Percentiles rank a stretch among this genome's conserved stretches.
Evolutionary conservation across 2,797 vertebrate species (phyloP).

Genomic region (Crocodylus rhombifer): DNA sequence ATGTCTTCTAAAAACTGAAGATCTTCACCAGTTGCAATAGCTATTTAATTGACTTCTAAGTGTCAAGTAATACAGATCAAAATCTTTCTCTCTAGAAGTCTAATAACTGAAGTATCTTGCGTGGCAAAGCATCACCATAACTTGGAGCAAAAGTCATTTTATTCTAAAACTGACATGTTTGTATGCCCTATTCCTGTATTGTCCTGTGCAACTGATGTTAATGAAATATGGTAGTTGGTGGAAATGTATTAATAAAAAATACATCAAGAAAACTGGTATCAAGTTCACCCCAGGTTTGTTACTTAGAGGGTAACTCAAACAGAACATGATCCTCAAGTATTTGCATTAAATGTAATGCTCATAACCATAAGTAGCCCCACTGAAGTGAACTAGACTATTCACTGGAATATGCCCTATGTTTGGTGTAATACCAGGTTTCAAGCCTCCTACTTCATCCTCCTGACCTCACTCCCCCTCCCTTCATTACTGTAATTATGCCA

Average conservation of each 20-base stretch:
- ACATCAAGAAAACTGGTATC: fast-evolving
- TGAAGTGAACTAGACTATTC: not conserved
- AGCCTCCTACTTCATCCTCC: not conserved
- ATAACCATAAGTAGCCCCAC: not conserved
- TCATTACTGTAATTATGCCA: not conserved
- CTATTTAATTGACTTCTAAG: fast-evolving
- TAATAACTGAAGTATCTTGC: not conserved
- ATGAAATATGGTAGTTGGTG: not conserved
- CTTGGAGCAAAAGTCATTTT: not conserved
- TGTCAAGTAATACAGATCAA: not conserved
- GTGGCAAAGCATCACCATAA: not conserved
- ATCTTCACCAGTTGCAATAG: not conserved
- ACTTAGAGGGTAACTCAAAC: conserved; percentile 7
- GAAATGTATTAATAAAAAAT: not conserved
- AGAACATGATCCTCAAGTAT: not conserved
- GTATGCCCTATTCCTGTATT: not conserved
- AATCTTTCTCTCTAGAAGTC: not conserved
- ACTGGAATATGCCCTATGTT: not conserved
- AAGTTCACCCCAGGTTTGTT: not conserved
- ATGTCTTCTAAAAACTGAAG: not conserved
- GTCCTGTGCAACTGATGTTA: not conserved
- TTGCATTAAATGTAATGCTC: not conserved
- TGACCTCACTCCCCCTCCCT: not conserved
- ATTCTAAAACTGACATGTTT: not conserved
- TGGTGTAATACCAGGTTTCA: not conserved